Conservation (phyloP, 2,797 vertebrate genomes). For the Spondyliosoma cantharus region DNA sequence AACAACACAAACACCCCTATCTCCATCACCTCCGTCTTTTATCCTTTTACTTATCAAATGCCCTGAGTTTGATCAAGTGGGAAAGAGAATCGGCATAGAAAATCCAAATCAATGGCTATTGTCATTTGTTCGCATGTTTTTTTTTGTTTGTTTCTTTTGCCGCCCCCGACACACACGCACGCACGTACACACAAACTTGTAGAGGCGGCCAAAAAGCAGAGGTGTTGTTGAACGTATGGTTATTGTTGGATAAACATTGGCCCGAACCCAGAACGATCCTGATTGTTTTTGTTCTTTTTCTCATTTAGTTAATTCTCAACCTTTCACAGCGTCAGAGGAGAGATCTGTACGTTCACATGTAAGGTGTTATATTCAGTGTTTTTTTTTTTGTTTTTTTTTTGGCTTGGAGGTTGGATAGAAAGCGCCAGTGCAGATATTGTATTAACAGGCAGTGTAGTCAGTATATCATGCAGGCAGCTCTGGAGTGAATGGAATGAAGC, state of each 20-base stretch:
- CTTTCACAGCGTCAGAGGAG: slow-evolving; percentile 40
- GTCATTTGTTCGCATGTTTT: slow-evolving; percentile 67
- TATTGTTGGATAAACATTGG: slow-evolving; percentile 84
- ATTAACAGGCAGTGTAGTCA: slow-evolving; percentile 65
- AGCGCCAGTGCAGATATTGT: slow-evolving; percentile 70
- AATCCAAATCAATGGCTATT: slow-evolving; percentile 79
- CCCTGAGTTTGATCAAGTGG: slow-evolving; percentile 83
- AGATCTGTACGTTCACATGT: slow-evolving; percentile 40
- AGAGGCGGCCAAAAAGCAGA: slow-evolving; percentile 72
- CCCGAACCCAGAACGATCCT: slow-evolving; percentile 65
- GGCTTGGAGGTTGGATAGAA: slow-evolving; percentile 53
- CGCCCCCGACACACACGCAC: slow-evolving; percentile 29
- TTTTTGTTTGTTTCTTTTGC: slow-evolving; percentile 39
- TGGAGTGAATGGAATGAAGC: slow-evolving; percentile 75
- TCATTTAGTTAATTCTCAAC: slow-evolving; percentile 48
- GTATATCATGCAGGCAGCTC: slow-evolving; percentile 76
- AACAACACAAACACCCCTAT: slow-evolving; percentile 65
- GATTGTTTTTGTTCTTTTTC: slow-evolving; percentile 65
- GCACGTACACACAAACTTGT: slow-evolving; percentile 12
- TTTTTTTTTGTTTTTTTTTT: not conserved
- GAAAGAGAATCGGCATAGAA: slow-evolving; percentile 74
- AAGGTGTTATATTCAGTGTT: slow-evolving; percentile 35
- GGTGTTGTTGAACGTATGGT: slow-evolving; percentile 78
- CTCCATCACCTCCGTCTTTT: slow-evolving; percentile 68
- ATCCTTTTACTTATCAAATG: slow-evolving; percentile 82